A percentile compares a stretch with the other conserved stretches of the same genome.
Evolutionary conservation across 2,797 vertebrate genomes (phyloP).

Genomic region (Cercopithecus diana): DNA sequence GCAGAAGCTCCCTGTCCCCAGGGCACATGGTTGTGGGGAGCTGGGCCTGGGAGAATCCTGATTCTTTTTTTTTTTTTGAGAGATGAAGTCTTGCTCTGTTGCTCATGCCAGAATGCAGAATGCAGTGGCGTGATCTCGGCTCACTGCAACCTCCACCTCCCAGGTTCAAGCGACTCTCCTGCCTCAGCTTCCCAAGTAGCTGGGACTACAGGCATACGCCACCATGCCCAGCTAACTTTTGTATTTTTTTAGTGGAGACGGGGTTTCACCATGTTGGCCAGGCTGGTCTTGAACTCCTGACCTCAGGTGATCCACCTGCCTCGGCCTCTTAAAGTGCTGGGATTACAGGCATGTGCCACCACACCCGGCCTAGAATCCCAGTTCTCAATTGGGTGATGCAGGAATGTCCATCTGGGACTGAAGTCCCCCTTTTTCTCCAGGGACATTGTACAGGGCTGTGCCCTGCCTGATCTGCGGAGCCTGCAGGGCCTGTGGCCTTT

Average conservation of each 20-base stretch:
- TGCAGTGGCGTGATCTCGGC: not conserved
- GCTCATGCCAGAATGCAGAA: not conserved
- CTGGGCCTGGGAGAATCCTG: not conserved
- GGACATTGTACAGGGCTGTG: not conserved
- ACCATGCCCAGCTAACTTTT: not conserved
- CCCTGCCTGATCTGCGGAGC: not conserved
- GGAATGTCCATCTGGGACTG: not conserved
- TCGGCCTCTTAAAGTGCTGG: not conserved
- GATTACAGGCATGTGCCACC: not conserved
- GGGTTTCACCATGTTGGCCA: not conserved
- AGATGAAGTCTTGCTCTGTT: not conserved
- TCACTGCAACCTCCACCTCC: not conserved
- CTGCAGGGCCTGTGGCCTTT: not conserved
- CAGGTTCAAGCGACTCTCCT: not conserved
- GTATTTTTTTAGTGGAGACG: not conserved
- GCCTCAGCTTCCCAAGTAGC: not conserved
- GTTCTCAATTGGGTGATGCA: not conserved
- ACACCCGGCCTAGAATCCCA: not conserved
- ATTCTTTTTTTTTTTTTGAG: not conserved
- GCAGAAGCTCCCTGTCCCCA: not conserved
- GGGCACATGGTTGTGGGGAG: fast-evolving
- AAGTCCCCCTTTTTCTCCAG: not conserved
- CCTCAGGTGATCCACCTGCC: not conserved
- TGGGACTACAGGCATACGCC: not conserved
- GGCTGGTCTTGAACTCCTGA: not conserved